A percentile compares a stretch with the other conserved stretches of the same genome.
Conservation (phyloP, 2,113 vertebrate genomes). For the Dasyprocta punctata region DNA sequence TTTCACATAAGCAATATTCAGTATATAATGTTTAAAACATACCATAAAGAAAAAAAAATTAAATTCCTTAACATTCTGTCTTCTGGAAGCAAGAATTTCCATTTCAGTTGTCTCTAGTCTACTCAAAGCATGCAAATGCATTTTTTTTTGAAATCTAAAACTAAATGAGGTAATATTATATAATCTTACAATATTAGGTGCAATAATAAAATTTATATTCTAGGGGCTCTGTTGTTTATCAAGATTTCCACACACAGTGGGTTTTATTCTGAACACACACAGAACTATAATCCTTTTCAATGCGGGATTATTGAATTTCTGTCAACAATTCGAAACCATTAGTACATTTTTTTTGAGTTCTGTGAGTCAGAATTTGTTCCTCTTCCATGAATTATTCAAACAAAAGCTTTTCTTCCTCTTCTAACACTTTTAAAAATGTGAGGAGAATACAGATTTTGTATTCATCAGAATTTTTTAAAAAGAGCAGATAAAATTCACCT, state of each 20-base stretch:
- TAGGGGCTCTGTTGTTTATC: not conserved
- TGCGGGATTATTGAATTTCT: conserved; percentile 30
- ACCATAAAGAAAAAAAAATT: not conserved
- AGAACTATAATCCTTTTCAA: conserved; percentile 26
- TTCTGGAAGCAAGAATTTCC: not conserved
- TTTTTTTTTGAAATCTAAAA: not conserved
- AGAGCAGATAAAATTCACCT: not conserved
- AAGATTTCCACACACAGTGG: not conserved
- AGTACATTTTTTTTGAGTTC: conserved; percentile 9
- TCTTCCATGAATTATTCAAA: not conserved
- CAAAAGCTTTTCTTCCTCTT: conserved; percentile 34
- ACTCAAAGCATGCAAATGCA: not conserved
- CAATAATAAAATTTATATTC: not conserved
- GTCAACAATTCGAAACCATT: conserved; percentile 37
- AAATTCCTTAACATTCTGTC: not conserved
- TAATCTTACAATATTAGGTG: not conserved
- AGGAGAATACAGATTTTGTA: not conserved
- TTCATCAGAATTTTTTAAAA: not conserved
- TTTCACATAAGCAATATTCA: not conserved
- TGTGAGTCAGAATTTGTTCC: not conserved
- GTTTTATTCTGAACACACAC: conserved; percentile 5
- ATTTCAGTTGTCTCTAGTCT: not conserved
- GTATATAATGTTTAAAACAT: conserved; percentile 24
- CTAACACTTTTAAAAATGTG: not conserved
- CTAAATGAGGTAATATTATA: not conserved